These are phyloP conservation scores for Leucania comma DNA, from an alignment of 2,888 invertebrate species.

Conservation along the genomic window DNA sequence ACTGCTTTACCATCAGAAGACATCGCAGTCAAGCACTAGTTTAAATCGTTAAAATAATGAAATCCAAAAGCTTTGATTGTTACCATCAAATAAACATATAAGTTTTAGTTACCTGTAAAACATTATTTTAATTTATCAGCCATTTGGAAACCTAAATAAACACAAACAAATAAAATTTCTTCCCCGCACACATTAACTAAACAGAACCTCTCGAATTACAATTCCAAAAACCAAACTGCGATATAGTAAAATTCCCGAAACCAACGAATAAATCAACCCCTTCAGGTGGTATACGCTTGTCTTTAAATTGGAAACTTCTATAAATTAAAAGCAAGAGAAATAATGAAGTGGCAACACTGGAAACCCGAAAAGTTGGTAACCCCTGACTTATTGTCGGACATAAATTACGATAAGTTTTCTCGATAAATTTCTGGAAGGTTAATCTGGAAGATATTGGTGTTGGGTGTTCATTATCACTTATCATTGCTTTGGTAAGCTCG, in stretches of 20 bases:
- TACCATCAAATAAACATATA: neutral
- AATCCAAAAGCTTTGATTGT: neutral
- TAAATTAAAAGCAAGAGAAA: slow-evolving; percentile 87
- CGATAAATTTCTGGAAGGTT: slow-evolving; percentile 80
- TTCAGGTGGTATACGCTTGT: slow-evolving; percentile 71
- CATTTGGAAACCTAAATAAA: neutral
- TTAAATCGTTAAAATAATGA: too few relatives aligned
- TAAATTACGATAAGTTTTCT: slow-evolving; percentile 87
- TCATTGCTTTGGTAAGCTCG: neutral
- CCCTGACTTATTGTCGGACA: slow-evolving; percentile 86
- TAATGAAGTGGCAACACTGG: slow-evolving; percentile 84
- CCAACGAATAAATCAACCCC: slow-evolving; percentile 74
- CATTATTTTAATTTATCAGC: neutral
- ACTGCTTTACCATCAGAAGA: too few relatives aligned
- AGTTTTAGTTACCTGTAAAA: neutral
- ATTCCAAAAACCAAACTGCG: slow-evolving; percentile 50
- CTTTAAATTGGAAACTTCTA: slow-evolving; percentile 83
- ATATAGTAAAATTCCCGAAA: slow-evolving; percentile 61
- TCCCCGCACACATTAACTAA: slow-evolving; percentile 39
- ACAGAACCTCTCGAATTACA: slow-evolving; percentile 37
- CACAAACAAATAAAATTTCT: slow-evolving; percentile 28
- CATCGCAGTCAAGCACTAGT: too few relatives aligned
- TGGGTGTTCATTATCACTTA: slow-evolving; percentile 29
- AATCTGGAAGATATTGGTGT: slow-evolving; percentile 55
- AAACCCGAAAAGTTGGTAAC: slow-evolving; percentile 78